Evolutionary conservation across 2,797 vertebrate genomes (phyloP).

Genomic region (Eulemur rubriventer): DNA sequence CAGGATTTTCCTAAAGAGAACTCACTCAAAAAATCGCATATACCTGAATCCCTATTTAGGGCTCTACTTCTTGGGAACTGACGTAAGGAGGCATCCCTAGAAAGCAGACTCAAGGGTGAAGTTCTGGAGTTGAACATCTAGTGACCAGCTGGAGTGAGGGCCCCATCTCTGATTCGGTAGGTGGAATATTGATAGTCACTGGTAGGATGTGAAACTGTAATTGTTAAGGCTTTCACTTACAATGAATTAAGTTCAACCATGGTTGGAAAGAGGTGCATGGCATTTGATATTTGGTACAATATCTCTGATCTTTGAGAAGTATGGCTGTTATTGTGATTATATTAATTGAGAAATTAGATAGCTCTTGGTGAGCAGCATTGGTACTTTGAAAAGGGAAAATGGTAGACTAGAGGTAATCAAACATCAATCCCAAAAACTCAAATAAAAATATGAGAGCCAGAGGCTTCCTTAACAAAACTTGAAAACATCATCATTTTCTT

Average conservation of each 20-base stretch:
- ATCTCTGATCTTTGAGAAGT: neutral
- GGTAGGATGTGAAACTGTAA: neutral
- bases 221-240: neutral
- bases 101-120: neutral
- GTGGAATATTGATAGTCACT: neutral
- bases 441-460: neutral
- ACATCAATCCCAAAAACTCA: neutral
- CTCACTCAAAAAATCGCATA: neutral
- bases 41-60: neutral
- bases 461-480: neutral
- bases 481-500: neutral
- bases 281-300: neutral
- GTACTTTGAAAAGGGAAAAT: conserved; percentile 9
- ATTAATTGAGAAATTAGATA: neutral
- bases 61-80: neutral
- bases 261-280: neutral
- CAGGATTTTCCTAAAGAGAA: neutral
- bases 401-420: neutral
- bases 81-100: neutral
- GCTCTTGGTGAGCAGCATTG: neutral
- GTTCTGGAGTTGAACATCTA: neutral
- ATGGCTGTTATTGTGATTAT: neutral
- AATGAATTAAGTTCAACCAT: neutral
- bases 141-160: neutral
- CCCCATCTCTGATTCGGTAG: neutral